Evolutionary conservation across 2,797 vertebrate genomes (phyloP), one percentile per base, ranked within the genome.

Genomic region (Ambastaia sidthimunki): DNA sequence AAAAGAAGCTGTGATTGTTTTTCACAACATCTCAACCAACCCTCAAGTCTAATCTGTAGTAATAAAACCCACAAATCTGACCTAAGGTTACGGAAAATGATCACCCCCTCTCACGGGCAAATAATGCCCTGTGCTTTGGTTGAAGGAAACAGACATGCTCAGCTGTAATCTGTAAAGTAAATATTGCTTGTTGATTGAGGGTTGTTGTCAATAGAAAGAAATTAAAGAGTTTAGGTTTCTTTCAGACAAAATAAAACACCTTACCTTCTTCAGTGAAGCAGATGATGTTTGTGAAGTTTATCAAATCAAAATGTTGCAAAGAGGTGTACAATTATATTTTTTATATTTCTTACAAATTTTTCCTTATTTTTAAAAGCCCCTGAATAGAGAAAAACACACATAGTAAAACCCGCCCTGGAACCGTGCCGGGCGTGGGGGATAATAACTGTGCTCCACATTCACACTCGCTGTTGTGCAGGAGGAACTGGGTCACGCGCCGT

Each of bases 401-500:
- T 1, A 19, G 34, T 68, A 68, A 76, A 85, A 74, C 80, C 28
- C 74, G 77, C 76, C 55, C 76, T 86, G 87, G 85, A 86, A 78
- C 59, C 28, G 79, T 84, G 85, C 82, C 85, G 83, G 54, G 77
- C 71, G 76, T 80, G 82, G 68, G 60, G 83, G 72, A 80, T 73
- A 83, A 81, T 71, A 67, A 75, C 69, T 52, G 75, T 86, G 87
- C 83, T 87, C 86, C 67, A 88, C 82, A 88, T 87, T 86, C 78
- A 81, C 79, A 85, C 81, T 84, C 76, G 69, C 81, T 78, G 78
- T 81, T 82, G 84, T 77, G 76, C 73, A 71, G 21, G 68, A 85
- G 84, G 83, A 89, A 89, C 73, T 89, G 86, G 87, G 89, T 89
- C 89, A 89, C 87, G 80, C 86, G 81, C 83, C 74, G 83, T 89